Percentiles rank a stretch among this genome's conserved stretches.
Conservation (phyloP, 2,888 invertebrate genomes). For the Blastobasis adustella region DNA sequence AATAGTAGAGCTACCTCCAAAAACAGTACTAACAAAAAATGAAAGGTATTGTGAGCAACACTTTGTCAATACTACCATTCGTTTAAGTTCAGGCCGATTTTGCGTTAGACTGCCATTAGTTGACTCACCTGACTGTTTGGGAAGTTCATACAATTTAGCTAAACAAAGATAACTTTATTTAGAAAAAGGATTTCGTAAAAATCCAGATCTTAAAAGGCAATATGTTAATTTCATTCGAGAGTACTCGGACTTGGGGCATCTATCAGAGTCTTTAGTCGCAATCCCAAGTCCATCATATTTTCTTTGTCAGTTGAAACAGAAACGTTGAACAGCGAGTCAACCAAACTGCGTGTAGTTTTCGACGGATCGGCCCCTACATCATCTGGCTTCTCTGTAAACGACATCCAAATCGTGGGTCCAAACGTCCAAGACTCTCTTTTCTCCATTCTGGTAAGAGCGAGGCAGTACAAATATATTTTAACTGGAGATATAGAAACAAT, state of each 20-base stretch:
- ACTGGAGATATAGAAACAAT: neutral
- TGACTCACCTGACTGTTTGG: constrained; percentile 10
- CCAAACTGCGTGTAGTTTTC: neutral
- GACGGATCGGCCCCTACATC: constrained; percentile 1
- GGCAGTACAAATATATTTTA: neutral
- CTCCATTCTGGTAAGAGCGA: too few relatives aligned
- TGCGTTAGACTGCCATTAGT: constrained; percentile 12
- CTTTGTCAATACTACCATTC: constrained; percentile 9
- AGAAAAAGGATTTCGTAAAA: constrained; percentile 8
- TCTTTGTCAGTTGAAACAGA: constrained; percentile 25
- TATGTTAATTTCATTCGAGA: constrained; percentile 10
- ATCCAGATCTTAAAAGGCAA: constrained; percentile 2
- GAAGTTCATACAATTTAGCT: constrained; percentile 7
- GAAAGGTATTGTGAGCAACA: constrained; percentile 14
- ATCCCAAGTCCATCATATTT: constrained; percentile 14
- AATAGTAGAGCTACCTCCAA: constrained; percentile 4
- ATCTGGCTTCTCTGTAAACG: constrained; percentile 4
- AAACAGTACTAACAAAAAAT: constrained; percentile 4
- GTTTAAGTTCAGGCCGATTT: constrained; percentile 13
- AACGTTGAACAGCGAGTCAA: too few relatives aligned
- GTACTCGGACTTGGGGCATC: constrained; percentile 11
- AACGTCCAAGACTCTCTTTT: too few relatives aligned
- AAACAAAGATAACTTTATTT: constrained; percentile 7
- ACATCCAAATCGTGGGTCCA: constrained; percentile 9
- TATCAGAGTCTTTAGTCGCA: neutral